phyloP scores from a whole-genome alignment of 1,140 invertebrate species.

The Physella acuta region DNA sequence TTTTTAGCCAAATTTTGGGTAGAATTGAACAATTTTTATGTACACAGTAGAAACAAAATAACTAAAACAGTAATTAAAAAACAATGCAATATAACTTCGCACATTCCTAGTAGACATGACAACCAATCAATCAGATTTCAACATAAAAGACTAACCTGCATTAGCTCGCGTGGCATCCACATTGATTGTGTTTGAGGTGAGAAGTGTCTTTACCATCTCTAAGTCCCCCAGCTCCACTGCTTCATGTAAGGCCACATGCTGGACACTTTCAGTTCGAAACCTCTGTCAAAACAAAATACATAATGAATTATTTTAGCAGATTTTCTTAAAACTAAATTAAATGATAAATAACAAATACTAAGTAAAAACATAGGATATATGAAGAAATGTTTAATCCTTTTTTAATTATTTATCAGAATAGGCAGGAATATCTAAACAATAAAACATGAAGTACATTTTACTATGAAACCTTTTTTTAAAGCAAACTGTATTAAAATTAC shows the following conservation, averaged over 20 bases:
- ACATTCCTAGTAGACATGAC: no score
- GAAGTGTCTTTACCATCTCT: neutral
- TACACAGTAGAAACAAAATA: no score
- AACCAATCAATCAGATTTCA: neutral
- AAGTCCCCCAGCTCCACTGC: constrained; percentile 2
- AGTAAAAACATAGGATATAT: neutral
- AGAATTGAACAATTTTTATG: neutral
- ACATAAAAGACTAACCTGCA: neutral
- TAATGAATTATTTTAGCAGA: neutral
- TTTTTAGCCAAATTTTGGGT: neutral
- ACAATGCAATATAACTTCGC: neutral
- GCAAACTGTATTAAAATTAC: no score
- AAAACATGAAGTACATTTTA: no score
- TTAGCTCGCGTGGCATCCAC: constrained; percentile 1
- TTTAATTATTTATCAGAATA: neutral
- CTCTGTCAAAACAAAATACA: neutral
- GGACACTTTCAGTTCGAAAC: neutral
- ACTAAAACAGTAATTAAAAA: neutral
- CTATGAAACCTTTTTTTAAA: no score
- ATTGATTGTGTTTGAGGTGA: neutral
- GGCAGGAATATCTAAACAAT: no score
- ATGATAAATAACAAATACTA: neutral
- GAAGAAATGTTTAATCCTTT: neutral
- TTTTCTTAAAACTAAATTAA: neutral
- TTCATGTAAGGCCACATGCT: constrained; percentile 5